Evolutionary conservation across 2,888 invertebrate genomes (phyloP).

Genomic region (Plemyria rubiginata): DNA sequence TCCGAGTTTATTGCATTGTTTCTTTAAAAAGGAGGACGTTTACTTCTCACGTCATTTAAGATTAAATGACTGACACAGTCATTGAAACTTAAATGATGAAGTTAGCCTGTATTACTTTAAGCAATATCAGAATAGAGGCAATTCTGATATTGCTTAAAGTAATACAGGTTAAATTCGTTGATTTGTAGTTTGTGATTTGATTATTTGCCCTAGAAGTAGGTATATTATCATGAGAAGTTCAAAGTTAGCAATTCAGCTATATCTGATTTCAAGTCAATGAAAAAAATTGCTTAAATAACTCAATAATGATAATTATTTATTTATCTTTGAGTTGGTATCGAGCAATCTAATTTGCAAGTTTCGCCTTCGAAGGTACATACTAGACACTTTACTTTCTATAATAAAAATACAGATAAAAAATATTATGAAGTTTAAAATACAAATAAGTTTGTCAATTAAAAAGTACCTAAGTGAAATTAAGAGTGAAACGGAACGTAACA

Average conservation of each 20-base stretch:
- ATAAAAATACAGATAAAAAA: background rate
- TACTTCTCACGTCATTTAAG: conserved; percentile 30
- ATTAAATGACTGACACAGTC: conserved; percentile 8
- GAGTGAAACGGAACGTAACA: conserved; percentile 56
- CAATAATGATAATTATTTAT: background rate
- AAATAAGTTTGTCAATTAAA: background rate
- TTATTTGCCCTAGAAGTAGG: too few relatives aligned
- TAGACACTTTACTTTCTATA: too few relatives aligned
- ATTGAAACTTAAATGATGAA: too few relatives aligned
- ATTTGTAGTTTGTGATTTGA: too few relatives aligned
- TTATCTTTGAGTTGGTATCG: background rate
- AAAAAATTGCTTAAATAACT: background rate
- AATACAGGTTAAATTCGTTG: background rate
- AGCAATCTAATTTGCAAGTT: too few relatives aligned
- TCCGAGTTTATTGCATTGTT: conserved; percentile 30
- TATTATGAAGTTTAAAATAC: background rate
- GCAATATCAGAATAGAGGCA: background rate
- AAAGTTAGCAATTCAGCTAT: too few relatives aligned
- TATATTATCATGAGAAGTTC: too few relatives aligned
- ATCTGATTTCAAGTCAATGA: too few relatives aligned
- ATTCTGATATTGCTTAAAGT: background rate
- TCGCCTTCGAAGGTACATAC: too few relatives aligned
- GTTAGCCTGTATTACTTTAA: background rate
- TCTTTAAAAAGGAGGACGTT: conserved; percentile 25
- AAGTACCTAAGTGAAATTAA: conserved; percentile 50